Conservation (phyloP, 2,113 vertebrate species). For the Nettapus auritus region DNA sequence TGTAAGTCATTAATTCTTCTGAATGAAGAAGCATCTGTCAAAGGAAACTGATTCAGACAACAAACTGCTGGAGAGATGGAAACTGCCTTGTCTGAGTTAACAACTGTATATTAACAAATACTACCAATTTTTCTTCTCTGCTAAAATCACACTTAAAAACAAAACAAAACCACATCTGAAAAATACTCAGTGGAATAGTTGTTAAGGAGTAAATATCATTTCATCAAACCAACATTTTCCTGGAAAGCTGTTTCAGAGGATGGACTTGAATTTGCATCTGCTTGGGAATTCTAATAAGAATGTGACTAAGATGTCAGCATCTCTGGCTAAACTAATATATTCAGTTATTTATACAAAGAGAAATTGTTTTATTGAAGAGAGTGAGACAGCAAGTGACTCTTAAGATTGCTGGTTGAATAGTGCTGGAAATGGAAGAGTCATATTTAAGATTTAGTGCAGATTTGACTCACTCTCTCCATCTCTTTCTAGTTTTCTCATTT, state of each 20-base stretch:
- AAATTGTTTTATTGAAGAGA: neutral
- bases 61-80: neutral
- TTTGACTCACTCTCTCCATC: neutral
- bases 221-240: neutral
- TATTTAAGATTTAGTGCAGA: neutral
- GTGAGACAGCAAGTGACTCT: neutral
- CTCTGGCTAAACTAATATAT: neutral
- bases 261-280: neutral
- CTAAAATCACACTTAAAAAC: neutral
- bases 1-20: conserved; percentile 40
- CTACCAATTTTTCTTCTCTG: neutral
- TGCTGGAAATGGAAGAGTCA: neutral
- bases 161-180: neutral
- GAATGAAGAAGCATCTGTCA: neutral
- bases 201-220: neutral
- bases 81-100: neutral
- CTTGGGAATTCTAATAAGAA: neutral
- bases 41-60: neutral
- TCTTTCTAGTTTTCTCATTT: neutral
- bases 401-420: neutral
- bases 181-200: neutral
- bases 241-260: neutral
- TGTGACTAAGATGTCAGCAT: neutral
- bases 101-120: neutral
- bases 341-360: neutral